Evolutionary conservation across 2,797 vertebrate species (phyloP), one percentile per base, ranked within the genome.

Genomic region (Labeo calbasu): DNA sequence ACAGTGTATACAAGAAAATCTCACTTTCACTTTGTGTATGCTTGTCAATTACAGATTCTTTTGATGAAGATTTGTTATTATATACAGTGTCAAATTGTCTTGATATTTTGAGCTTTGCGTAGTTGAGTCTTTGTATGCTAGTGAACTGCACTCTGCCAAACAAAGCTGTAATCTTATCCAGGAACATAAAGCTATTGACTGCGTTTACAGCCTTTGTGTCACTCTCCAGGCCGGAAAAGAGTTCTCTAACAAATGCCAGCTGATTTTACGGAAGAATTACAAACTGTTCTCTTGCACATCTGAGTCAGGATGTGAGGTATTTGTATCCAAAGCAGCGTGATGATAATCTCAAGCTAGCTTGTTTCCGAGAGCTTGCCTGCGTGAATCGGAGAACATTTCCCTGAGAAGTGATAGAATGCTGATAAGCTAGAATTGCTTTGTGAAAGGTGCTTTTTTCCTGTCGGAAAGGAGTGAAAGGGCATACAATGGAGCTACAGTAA

Each of bases 321-420:
- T 85, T 85, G 83, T 77, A 84, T 81, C 84, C 73, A 87, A 68
- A 85, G 75, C 78, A 81, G 81, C 75, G 17, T 83, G 82, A 89
- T 87, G 65, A 55, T 86, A 83, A 87, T 87, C 86, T 89, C 86
- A 81, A 63, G 85, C 85, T 85, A 85, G 82, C 85, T 89, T 85
- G 77, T 87, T 86, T 87, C 80, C 50, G 68, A 78, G 50, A 78
- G 53, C 83, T 85, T 75, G 59, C 79, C 81, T 70, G 87, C 65
- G 6, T 83, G 82, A 83, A 85, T 83, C 77, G 71, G 84, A 78
- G 40, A 77, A 84, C 81, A 79, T 86, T 84, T 83, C 77, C 81
- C 77, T 25, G 50, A 70, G 73, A 85, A 75, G 53, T 79, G 72
- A 87, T 81, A 63, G 53, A 82, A 69, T 12, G 69, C 75, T 87